A percentile compares a stretch with the other conserved stretches of the same genome.
These are phyloP conservation scores for Phaedon cochleariae DNA, from an alignment of 2,888 invertebrate genomes.

Conservation along the genomic window DNA sequence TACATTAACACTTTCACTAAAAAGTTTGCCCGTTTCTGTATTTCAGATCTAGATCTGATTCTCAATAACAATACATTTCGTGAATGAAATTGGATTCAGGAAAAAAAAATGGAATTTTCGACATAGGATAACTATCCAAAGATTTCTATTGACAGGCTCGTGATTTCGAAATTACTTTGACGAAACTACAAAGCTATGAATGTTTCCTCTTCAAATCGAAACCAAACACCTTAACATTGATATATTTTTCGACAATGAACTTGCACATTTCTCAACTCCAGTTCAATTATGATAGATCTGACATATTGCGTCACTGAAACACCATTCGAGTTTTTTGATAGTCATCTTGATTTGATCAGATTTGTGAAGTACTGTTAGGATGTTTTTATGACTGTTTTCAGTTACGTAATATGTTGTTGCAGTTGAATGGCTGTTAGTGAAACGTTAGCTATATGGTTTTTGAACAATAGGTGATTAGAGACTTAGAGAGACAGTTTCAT, in stretches of 20 bases:
- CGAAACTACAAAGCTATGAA: background rate
- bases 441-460: background rate
- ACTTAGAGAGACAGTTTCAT: too few species aligned
- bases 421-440: constrained; percentile 6
- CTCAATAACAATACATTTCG: too few species aligned
- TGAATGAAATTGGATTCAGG: too few species aligned
- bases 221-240: constrained; percentile 24
- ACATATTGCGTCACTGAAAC: constrained; percentile 24
- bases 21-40: too few species aligned
- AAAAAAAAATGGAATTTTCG: too few species aligned
- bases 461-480: background rate
- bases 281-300: background rate
- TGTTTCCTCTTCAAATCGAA: background rate
- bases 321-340: constrained; percentile 25
- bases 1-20: too few species aligned
- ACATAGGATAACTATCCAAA: too few species aligned
- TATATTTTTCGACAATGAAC: constrained; percentile 29
- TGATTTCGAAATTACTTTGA: too few species aligned
- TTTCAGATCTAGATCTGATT: too few species aligned
- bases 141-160: too few species aligned
- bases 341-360: constrained; percentile 33
- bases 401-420: constrained; percentile 10
- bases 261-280: constrained; percentile 22
- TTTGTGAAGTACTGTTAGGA: constrained; percentile 27
- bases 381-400: constrained; percentile 19